Percentiles rank a stretch among this genome's conserved stretches.
phyloP scores from a whole-genome alignment of 1,140 invertebrate species.

The Ips typographus region DNA sequence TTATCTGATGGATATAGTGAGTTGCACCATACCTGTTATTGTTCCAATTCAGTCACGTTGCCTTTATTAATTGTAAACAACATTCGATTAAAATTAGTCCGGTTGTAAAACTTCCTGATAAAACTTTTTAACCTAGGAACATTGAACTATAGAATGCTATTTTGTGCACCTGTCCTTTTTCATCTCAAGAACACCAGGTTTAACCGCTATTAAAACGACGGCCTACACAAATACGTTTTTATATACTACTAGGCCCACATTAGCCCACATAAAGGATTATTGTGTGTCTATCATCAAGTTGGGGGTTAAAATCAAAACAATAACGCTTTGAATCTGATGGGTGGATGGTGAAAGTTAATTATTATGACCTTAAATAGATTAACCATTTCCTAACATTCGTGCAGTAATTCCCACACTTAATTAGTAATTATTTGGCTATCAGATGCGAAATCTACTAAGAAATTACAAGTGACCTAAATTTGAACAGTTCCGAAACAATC shows the following conservation, averaged over 20 bases:
- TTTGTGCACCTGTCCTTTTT: conserved; percentile 10
- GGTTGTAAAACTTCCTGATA: no score
- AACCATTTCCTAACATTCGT: neutral
- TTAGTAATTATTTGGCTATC: neutral
- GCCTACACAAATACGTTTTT: conserved; percentile 13
- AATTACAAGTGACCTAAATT: no score
- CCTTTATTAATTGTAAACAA: no score
- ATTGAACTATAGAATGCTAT: neutral
- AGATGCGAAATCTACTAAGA: no score
- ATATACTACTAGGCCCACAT: conserved; percentile 9
- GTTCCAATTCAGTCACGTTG: no score
- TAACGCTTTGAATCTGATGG: neutral
- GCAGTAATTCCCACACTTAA: neutral
- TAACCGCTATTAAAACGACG: neutral
- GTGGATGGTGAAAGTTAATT: conserved; percentile 4
- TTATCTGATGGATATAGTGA: no score
- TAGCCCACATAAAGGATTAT: conserved; percentile 10
- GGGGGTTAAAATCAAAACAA: neutral
- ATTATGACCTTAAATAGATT: conserved; percentile 1
- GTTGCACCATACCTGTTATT: no score
- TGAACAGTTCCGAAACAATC: no score
- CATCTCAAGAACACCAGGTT: conserved; percentile 1
- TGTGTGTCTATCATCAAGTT: conserved; percentile 3
- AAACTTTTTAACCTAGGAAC: no score
- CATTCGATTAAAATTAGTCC: no score